Evolutionary conservation across 1,140 invertebrate species (phyloP).

Genomic region (fruit fly (Drosophila melanogaster)): DNA sequence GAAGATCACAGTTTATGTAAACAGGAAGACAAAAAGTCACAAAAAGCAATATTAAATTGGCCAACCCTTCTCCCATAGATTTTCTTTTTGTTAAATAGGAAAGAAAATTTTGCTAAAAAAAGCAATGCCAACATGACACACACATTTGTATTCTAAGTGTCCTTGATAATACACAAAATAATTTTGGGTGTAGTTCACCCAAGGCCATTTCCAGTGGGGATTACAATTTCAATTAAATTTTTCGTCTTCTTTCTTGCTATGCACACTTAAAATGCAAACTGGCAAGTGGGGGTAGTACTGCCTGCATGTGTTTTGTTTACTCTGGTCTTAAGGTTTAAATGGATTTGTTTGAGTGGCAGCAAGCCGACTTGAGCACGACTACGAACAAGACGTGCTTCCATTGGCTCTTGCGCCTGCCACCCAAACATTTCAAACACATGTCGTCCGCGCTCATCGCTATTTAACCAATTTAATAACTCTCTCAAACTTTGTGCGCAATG

Average conservation of each 20-base stretch:
- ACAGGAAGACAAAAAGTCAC: no score
- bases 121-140: no score
- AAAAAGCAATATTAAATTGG: no score
- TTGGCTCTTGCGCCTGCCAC: not conserved
- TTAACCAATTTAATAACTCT: constrained; percentile 73
- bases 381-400: constrained; percentile 21
- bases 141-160: not conserved
- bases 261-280: constrained; percentile 55
- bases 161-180: no score
- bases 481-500: constrained; percentile 45
- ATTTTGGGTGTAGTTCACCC: no score
- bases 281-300: constrained; percentile 26
- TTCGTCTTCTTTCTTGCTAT: constrained; percentile 43
- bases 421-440: constrained; percentile 48
- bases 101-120: no score
- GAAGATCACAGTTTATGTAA: no score
- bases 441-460: constrained; percentile 66
- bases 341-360: constrained; percentile 75
- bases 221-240: constrained; percentile 71
- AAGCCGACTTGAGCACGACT: constrained; percentile 65
- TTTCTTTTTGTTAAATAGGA: no score
- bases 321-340: constrained; percentile 71
- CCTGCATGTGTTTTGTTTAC: constrained; percentile 63
- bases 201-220: constrained; percentile 61
- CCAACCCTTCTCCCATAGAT: no score